Percentiles rank a stretch among this genome's conserved stretches.
Evolutionary conservation across 1,140 invertebrate species (phyloP).

Genomic region (Chymomyza costata): DNA sequence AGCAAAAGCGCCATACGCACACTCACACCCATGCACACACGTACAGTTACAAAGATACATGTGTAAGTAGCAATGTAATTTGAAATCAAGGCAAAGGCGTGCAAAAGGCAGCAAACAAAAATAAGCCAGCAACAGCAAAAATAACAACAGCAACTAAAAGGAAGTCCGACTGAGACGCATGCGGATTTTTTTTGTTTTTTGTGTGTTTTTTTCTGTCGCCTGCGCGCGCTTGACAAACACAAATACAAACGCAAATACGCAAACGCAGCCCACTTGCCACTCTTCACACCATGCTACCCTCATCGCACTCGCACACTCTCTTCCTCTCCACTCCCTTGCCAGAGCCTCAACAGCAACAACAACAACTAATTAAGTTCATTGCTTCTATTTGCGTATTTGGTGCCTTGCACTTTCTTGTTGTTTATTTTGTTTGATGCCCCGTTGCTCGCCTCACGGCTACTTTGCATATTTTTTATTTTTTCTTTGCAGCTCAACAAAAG

Average conservation of each 20-base stretch:
- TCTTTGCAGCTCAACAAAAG: slow-evolving; percentile 61
- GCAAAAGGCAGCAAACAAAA: background rate
- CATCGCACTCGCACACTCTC: slow-evolving; percentile 19
- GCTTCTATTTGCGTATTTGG: slow-evolving; percentile 64
- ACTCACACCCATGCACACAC: background rate
- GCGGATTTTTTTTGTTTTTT: too few relatives aligned
- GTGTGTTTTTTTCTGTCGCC: too few relatives aligned
- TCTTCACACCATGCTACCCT: background rate
- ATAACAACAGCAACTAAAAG: background rate
- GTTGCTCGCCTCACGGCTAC: background rate
- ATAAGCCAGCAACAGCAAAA: background rate
- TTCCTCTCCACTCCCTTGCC: slow-evolving; percentile 17
- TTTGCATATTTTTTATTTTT: slow-evolving; percentile 71
- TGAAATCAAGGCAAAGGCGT: slow-evolving; percentile 3
- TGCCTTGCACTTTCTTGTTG: slow-evolving; percentile 35
- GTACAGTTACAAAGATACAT: background rate
- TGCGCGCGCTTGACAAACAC: background rate
- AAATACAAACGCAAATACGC: background rate
- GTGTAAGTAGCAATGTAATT: background rate
- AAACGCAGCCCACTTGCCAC: background rate
- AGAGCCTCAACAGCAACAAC: slow-evolving; percentile 23
- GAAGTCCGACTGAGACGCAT: background rate
- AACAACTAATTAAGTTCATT: slow-evolving; percentile 74
- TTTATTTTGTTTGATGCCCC: slow-evolving; percentile 37
- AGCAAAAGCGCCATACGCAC: background rate